These are phyloP conservation scores for Nebria ingens DNA, from an alignment of 1,140 invertebrate genomes.

Conservation along the genomic window DNA sequence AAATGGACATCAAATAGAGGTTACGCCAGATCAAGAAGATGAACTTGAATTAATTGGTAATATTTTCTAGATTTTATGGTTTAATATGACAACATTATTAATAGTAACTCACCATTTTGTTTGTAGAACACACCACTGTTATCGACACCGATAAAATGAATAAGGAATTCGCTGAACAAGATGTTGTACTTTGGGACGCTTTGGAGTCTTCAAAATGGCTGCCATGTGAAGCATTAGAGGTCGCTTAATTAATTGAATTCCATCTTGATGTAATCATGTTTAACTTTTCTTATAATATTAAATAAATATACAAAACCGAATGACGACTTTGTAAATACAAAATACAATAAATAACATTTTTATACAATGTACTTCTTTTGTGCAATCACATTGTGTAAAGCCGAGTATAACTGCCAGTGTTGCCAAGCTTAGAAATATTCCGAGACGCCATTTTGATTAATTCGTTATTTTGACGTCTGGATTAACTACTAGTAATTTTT, in stretches of 20 bases:
- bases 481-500: no score
- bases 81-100: no score
- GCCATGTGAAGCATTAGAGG: slow-evolving; percentile 49
- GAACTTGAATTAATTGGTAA: slow-evolving; percentile 53
- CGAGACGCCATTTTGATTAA: not conserved
- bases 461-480: not conserved
- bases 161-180: slow-evolving; percentile 58
- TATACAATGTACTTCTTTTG: no score
- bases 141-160: slow-evolving; percentile 66
- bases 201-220: slow-evolving; percentile 70
- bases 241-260: no score
- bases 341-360: slow-evolving; percentile 14
- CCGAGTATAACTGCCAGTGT: no score
- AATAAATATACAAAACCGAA: no score
- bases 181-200: slow-evolving; percentile 68
- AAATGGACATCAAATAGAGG: slow-evolving; percentile 19
- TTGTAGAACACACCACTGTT: slow-evolving; percentile 59
- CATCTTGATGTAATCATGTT: no score
- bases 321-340: no score
- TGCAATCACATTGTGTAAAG: no score
- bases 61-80: no score
- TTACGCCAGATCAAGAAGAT: slow-evolving; percentile 37
- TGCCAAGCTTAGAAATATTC: slow-evolving; percentile 1
- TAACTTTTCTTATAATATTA: no score
- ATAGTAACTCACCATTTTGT: slow-evolving; percentile 15